Evolutionary conservation across 1,140 invertebrate genomes (phyloP).

Genomic region (Diorhabda elongata): DNA sequence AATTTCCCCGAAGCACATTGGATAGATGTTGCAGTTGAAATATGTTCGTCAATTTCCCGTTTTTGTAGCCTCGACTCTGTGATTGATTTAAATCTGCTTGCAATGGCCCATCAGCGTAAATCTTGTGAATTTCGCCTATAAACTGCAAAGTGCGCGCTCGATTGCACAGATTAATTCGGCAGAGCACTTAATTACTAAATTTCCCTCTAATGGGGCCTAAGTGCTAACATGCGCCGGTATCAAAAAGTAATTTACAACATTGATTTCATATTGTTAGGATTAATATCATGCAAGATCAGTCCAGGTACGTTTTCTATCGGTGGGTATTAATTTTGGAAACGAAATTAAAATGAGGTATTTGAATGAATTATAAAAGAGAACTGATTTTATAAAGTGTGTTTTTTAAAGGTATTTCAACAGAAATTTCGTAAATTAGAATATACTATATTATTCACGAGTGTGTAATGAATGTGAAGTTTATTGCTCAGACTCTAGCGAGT

Average conservation of each 20-base stretch:
- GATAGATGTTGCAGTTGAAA: not conserved
- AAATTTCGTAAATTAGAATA: no score
- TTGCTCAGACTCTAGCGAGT: no score
- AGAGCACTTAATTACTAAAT: constrained; percentile 18
- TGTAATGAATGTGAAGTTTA: no score
- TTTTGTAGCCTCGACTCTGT: constrained; percentile 8
- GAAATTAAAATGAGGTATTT: no score
- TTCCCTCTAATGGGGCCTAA: constrained; percentile 16
- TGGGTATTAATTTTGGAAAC: no score
- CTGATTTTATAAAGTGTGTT: no score
- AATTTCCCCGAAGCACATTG: not conserved
- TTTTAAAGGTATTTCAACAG: no score
- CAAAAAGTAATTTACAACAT: constrained; percentile 24
- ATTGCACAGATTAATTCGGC: constrained; percentile 18
- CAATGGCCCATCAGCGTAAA: constrained; percentile 17
- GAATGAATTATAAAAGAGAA: no score
- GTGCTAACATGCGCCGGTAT: constrained; percentile 20
- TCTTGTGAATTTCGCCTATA: constrained; percentile 13
- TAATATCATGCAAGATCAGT: constrained; percentile 13
- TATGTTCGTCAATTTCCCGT: constrained; percentile 17
- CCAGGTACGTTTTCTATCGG: not conserved
- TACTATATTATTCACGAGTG: no score
- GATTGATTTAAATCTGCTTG: constrained; percentile 21
- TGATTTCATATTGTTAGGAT: constrained; percentile 9
- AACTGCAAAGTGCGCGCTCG: constrained; percentile 17